Evolutionary conservation across 2,113 vertebrate species (phyloP).

Genomic region (Cottus gobio): DNA sequence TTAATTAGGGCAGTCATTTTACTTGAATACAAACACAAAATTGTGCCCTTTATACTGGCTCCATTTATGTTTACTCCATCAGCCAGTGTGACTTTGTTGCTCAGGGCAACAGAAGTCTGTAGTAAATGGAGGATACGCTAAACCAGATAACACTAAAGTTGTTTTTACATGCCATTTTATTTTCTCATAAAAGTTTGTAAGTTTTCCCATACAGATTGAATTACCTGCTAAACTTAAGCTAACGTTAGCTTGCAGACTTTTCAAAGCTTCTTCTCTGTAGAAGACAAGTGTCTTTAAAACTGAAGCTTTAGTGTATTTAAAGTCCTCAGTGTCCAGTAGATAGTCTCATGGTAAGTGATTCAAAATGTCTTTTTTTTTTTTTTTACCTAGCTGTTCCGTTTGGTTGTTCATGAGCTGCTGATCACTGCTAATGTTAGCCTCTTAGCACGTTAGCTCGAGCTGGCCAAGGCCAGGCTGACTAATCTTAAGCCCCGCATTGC

Average conservation of each 20-base stretch:
- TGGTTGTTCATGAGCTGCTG: slow-evolving; percentile 7
- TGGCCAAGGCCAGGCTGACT: slow-evolving; percentile 16
- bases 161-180: neutral
- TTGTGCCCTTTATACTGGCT: neutral
- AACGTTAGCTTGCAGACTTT: slow-evolving; percentile 1
- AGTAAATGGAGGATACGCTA: no score
- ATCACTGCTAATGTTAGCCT: slow-evolving; percentile 18
- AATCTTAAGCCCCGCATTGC: slow-evolving; percentile 52
- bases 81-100: no score
- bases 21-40: neutral
- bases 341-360: slow-evolving; percentile 23
- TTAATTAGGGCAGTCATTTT: neutral
- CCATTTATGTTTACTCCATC: neutral
- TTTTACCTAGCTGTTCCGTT: neutral
- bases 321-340: neutral
- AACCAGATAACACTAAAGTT: neutral
- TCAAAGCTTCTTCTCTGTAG: neutral
- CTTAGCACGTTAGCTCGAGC: slow-evolving; percentile 36
- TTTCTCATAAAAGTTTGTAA: neutral
- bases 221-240: neutral
- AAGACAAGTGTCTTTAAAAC: neutral
- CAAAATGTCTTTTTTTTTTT: neutral
- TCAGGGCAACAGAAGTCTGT: no score
- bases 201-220: neutral
- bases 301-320: neutral